Evolutionary conservation across 1,140 invertebrate species (phyloP).

Genomic region (Neuroterus valhalla): DNA sequence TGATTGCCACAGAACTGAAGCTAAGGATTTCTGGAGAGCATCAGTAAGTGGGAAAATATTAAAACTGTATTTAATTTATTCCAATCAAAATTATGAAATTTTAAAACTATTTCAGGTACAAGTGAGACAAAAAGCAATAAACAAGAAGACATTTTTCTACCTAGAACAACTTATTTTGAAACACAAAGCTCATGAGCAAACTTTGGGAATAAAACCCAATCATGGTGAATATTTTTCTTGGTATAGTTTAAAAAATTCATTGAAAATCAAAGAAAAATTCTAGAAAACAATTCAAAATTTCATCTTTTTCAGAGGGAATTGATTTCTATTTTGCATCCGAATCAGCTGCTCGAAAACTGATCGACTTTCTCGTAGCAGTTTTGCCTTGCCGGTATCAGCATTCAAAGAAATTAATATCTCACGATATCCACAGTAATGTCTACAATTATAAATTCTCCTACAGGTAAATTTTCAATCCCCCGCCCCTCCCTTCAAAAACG

Average conservation of each 20-base stretch:
- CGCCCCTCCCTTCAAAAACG: too few species aligned
- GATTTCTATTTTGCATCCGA: slow-evolving; percentile 97
- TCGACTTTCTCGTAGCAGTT: slow-evolving; percentile 93
- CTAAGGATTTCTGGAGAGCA: slow-evolving; percentile 98
- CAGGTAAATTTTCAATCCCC: slow-evolving; percentile 65
- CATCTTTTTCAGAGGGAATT: slow-evolving; percentile 85
- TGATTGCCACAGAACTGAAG: slow-evolving; percentile 96
- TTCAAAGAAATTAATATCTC: slow-evolving; percentile 97
- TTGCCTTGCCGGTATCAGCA: slow-evolving; percentile 91
- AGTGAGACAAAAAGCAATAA: slow-evolving; percentile 90
- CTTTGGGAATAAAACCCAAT: slow-evolving; percentile 94
- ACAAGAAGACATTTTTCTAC: slow-evolving; percentile 99
- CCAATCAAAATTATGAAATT: background rate
- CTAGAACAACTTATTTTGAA: slow-evolving; percentile 98
- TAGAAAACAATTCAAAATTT: slow-evolving; percentile 30
- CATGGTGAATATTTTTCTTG: slow-evolving; percentile 79
- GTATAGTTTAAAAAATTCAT: slow-evolving; percentile 31
- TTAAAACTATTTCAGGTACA: slow-evolving; percentile 78
- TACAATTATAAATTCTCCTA: slow-evolving; percentile 98
- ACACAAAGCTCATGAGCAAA: slow-evolving; percentile 93
- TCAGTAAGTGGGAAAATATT: slow-evolving; percentile 76
- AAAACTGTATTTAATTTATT: slow-evolving; percentile 14
- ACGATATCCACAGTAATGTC: slow-evolving; percentile 97
- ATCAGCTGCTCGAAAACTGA: slow-evolving; percentile 94
- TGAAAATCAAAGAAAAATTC: slow-evolving; percentile 33